phyloP scores from a whole-genome alignment of 2,797 vertebrate species.

The Myotis planiceps region DNA sequence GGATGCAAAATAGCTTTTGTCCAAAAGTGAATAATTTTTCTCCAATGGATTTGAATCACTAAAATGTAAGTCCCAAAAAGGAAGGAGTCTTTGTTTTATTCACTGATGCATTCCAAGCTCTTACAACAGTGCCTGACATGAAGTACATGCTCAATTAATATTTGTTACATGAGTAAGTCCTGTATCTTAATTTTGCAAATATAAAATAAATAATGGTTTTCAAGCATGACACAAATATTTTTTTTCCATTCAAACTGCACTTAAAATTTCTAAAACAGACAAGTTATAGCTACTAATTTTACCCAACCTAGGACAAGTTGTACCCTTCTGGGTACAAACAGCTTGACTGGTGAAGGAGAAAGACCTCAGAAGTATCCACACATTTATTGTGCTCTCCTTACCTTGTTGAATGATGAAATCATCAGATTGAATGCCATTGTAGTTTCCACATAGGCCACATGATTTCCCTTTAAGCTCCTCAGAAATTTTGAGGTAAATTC shows the following conservation, averaged over 20 bases:
- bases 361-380: neutral
- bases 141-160: neutral
- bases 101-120: neutral
- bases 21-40: neutral
- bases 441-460: slow-evolving; percentile 98
- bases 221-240: neutral
- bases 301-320: neutral
- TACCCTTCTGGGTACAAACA: neutral
- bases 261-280: slow-evolving; percentile 24
- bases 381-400: slow-evolving; percentile 71
- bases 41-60: neutral
- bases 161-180: neutral
- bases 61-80: neutral
- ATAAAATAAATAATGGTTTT: neutral
- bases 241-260: neutral
- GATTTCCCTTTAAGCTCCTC: slow-evolving; percentile 94
- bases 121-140: neutral
- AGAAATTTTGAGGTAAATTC: slow-evolving; percentile 96
- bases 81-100: neutral
- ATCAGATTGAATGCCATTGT: slow-evolving; percentile 94
- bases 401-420: slow-evolving; percentile 93
- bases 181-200: slow-evolving; percentile 22
- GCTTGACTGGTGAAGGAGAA: neutral
- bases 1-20: slow-evolving; percentile 7
- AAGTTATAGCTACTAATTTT: neutral